Evolutionary conservation across 2,113 vertebrate species (phyloP), one percentile per base, ranked within the genome.

Genomic region (Nicator chloris): DNA sequence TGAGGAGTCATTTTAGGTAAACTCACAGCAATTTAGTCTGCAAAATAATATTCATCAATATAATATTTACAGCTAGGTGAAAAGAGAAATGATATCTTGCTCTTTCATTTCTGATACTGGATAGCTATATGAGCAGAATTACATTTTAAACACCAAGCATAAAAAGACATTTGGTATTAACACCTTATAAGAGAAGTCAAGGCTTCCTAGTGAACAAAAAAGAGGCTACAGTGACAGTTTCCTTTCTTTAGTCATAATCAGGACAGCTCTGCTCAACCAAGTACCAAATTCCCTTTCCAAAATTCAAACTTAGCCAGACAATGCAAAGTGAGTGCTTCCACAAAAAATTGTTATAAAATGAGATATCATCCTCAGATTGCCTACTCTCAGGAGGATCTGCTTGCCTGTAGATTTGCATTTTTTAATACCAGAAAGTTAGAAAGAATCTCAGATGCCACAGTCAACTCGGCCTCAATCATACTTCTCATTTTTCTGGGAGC

Each of bases 1-100:
- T 47, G 11, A 54, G 45, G 56, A 93, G 33, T 87, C 96, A 92
- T 94, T 97, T 97, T 95, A 92, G 49, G 80, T 92, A 95, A 96
- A 91, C 35, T 90, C 40, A 76, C 23, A 81, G 40, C 59, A 72
- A 87, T 92, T 92, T 88, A 60, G 63, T 92, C 81, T n/a, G 69
- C 69, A 96, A 95, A 95, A 90, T 82, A 79, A 49, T 9, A 7
- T 90, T 91, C 81, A 83, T 78, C 66, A 92, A 85, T 78, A 39
- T 68, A 77, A 59, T 85, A 92, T 82, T 77, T 90, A 92, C 70
- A 79, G 66, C 16, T 77, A 77, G 37, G 50, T 87, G 27, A 87
- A 94, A 84, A 79, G 49, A 86, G 15, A 77, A 8, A 72, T 1
- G 2, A 26, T 51, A 86, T 54, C 59, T 80, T 37, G 22, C 16